phyloP scores from a whole-genome alignment of 2,797 vertebrate species.

The Pseudomugil gertrudae region DNA sequence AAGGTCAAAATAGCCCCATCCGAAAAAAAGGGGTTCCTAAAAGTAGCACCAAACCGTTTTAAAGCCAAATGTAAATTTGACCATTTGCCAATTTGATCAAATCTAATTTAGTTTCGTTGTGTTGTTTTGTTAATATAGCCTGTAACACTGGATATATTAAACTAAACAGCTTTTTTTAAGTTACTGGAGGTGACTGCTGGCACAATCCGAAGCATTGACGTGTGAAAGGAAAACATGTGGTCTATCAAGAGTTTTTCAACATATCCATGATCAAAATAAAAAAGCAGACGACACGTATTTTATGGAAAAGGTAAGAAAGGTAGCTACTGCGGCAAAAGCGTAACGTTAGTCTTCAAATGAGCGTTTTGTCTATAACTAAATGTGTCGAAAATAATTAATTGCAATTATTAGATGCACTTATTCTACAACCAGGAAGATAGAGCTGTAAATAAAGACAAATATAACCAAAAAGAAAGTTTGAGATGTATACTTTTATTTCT shows the following conservation, averaged over 20 bases:
- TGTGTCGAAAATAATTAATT: not conserved
- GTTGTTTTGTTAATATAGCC: not conserved
- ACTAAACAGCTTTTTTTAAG: not conserved
- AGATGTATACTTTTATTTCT: not conserved
- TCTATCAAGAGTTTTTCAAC: constrained; percentile 6
- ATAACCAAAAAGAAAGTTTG: not conserved
- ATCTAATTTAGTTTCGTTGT: no score
- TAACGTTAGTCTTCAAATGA: not conserved
- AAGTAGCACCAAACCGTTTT: no score
- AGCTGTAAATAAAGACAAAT: not conserved
- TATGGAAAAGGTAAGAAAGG: no score
- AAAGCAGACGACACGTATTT: no score
- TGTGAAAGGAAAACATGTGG: constrained; percentile 23
- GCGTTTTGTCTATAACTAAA: constrained; percentile 15
- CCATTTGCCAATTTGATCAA: no score
- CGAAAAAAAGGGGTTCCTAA: not conserved
- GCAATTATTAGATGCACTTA: no score
- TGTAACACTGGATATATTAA: not conserved
- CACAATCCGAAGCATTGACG: constrained; percentile 26
- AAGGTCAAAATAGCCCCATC: not conserved
- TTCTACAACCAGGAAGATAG: no score
- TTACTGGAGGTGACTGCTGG: not conserved
- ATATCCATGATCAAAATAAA: no score
- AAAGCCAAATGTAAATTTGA: no score
- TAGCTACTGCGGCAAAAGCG: no score